A percentile compares a stretch with the other conserved stretches of the same genome.
phyloP scores from a whole-genome alignment of 2,113 vertebrate species.

The Sakesphorus luctuosus region DNA sequence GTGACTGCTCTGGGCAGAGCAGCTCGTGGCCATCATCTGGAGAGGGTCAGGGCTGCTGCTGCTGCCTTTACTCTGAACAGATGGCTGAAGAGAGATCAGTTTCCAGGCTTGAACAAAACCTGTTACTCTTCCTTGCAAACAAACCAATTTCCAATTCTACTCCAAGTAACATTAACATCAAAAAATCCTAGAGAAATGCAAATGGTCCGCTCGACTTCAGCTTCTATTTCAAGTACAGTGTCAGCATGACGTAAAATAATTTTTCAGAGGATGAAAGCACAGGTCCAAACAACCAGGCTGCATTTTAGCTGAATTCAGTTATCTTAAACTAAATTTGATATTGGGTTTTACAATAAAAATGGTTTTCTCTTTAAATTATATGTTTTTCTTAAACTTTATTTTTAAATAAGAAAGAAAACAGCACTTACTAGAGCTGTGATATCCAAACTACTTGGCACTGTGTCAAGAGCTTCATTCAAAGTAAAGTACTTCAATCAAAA shows the following conservation, averaged over 20 bases:
- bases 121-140: background rate
- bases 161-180: background rate
- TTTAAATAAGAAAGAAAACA: background rate
- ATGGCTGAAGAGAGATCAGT: background rate
- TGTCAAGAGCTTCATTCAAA: background rate
- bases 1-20: background rate
- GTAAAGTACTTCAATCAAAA: background rate
- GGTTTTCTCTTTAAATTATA: background rate
- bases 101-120: conserved; percentile 13
- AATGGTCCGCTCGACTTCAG: background rate
- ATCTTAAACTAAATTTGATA: background rate
- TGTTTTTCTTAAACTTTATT: background rate
- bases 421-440: background rate
- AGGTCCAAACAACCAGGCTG: background rate
- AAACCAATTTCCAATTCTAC: background rate
- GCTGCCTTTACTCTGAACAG: conserved; percentile 11
- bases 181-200: background rate
- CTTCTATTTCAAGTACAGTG: background rate
- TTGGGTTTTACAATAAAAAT: background rate
- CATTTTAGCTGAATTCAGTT: background rate
- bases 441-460: background rate
- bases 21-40: background rate
- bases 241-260: background rate
- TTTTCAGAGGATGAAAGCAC: background rate
- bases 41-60: background rate